These are phyloP conservation scores for Pygmarrhopalites habei DNA, from an alignment of 1,140 invertebrate species.

Conservation along the genomic window DNA sequence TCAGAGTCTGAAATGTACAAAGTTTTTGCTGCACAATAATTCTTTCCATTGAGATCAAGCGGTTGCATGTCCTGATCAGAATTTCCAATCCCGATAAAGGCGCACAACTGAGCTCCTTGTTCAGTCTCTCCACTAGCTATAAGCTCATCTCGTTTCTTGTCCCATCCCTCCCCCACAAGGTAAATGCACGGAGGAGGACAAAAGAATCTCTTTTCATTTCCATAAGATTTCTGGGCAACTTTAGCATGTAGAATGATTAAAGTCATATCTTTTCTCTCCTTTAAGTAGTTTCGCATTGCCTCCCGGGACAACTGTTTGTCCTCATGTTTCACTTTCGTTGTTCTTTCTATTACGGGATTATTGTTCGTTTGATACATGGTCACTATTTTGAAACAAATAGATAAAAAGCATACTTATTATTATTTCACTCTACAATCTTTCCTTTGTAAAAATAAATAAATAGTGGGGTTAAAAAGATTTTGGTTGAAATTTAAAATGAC, in stretches of 20 bases:
- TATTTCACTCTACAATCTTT: too few relatives aligned
- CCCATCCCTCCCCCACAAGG: constrained; percentile 59
- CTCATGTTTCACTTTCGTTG: too few relatives aligned
- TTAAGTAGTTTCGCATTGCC: constrained; percentile 54
- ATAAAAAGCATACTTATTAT: too few relatives aligned
- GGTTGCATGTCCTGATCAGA: constrained; percentile 59
- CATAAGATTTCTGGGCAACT: constrained; percentile 63
- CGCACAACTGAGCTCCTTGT: constrained; percentile 51
- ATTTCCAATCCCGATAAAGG: constrained; percentile 61
- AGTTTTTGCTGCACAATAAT: constrained; percentile 64
- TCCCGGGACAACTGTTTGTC: constrained; percentile 46
- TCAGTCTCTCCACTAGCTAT: constrained; percentile 45
- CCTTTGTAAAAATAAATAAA: too few relatives aligned
- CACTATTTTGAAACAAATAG: too few relatives aligned
- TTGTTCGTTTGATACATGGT: neutral
- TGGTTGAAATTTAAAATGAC: too few relatives aligned
- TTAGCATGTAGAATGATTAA: constrained; percentile 60
- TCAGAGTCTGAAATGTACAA: constrained; percentile 63
- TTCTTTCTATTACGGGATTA: neutral
- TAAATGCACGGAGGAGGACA: constrained; percentile 66
- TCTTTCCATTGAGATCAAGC: constrained; percentile 59
- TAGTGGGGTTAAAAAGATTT: too few relatives aligned
- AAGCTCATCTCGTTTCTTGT: constrained; percentile 50
- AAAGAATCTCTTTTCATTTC: constrained; percentile 66
- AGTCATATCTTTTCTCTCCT: constrained; percentile 50